Evolutionary conservation across 2,888 invertebrate species (phyloP).

Genomic region (Pseudolycoriella hygida): DNA sequence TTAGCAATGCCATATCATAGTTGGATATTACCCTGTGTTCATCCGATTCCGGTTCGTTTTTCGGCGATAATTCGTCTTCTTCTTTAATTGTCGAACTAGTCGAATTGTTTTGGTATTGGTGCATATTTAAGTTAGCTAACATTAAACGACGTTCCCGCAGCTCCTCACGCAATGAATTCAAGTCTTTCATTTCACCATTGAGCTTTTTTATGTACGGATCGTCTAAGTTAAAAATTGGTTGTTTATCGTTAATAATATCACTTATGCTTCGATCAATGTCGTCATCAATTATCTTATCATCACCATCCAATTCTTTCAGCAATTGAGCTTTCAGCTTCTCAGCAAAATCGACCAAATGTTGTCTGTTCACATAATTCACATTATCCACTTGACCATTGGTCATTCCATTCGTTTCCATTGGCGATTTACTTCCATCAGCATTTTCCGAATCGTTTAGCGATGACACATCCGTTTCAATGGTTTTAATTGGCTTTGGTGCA

Average conservation of each 20-base stretch:
- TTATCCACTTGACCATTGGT: not conserved
- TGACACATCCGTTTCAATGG: constrained; percentile 9
- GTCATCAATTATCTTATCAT: constrained; percentile 19
- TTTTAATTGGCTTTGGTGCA: constrained; percentile 27
- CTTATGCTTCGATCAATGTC: constrained; percentile 15
- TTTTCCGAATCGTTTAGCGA: constrained; percentile 7
- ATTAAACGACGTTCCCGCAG: constrained; percentile 26
- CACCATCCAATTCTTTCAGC: constrained; percentile 32
- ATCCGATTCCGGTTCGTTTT: constrained; percentile 32
- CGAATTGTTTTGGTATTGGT: constrained; percentile 16
- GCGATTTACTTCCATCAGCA: not conserved
- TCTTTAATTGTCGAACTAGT: constrained; percentile 16
- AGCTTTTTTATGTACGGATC: constrained; percentile 11
- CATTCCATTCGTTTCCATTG: not conserved
- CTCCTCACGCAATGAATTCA: constrained; percentile 24
- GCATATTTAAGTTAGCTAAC: constrained; percentile 27
- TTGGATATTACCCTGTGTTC: constrained; percentile 29
- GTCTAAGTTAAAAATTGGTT: constrained; percentile 2
- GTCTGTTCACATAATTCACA: constrained; percentile 32
- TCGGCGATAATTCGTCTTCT: constrained; percentile 18
- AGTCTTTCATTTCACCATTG: constrained; percentile 19
- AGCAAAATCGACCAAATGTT: constrained; percentile 60
- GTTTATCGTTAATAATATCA: constrained; percentile 10
- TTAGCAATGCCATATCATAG: constrained; percentile 9
- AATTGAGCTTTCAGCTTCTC: constrained; percentile 68